Evolutionary conservation across 2,113 vertebrate genomes (phyloP).

Genomic region (Dinomys branickii): DNA sequence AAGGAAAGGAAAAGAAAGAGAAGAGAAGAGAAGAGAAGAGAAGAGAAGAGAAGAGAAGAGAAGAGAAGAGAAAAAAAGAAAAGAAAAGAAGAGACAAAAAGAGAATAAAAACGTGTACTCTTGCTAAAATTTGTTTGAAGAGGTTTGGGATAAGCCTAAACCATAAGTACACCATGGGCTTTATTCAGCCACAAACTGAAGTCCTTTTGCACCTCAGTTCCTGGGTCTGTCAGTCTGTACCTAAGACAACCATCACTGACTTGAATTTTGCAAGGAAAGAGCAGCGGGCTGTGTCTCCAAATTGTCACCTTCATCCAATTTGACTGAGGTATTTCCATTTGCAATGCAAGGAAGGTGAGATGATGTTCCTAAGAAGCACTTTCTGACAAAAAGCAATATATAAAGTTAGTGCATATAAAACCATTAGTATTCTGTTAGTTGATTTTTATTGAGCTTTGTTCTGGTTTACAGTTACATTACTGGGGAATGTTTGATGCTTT

Average conservation of each 20-base stretch:
- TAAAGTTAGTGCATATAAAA: slow-evolving; percentile 19
- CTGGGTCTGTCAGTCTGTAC: neutral
- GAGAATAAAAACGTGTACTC: neutral
- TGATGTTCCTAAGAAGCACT: neutral
- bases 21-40: no score
- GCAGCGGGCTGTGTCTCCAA: neutral
- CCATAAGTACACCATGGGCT: neutral
- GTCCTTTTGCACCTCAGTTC: neutral
- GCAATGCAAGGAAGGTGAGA: neutral
- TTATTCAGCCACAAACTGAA: neutral
- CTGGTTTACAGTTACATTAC: neutral
- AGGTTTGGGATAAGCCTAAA: neutral
- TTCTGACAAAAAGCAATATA: neutral
- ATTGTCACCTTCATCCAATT: neutral
- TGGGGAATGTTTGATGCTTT: neutral
- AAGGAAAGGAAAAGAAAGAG: no score
- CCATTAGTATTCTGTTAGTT: neutral
- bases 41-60: neutral
- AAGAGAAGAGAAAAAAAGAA: neutral
- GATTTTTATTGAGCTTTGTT: neutral
- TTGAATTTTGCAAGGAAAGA: neutral
- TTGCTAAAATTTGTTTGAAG: neutral
- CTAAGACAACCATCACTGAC: neutral
- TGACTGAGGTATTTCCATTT: neutral
- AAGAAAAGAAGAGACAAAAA: rapidly evolving